These are phyloP conservation scores for Microtus ochrogaster DNA, from an alignment of 2,113 vertebrate species.

Conservation along the genomic window DNA sequence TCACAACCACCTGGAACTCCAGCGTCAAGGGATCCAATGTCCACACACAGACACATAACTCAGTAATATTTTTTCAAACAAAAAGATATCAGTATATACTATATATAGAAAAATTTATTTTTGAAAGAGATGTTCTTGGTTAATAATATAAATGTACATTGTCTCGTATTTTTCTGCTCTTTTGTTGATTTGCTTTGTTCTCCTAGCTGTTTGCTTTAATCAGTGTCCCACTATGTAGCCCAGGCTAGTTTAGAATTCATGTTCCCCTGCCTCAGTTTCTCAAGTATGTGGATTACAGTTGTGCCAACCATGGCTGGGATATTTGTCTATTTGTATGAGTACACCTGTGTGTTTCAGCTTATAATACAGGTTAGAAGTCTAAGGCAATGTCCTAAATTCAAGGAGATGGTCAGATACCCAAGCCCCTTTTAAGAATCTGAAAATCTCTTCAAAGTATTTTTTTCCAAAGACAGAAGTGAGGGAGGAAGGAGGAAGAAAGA, in stretches of 20 bases:
- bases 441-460: constrained; percentile 25
- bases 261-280: not conserved
- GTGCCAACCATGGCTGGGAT: not conserved
- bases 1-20: not conserved
- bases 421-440: constrained; percentile 26
- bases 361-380: not conserved
- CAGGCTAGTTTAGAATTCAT: not conserved
- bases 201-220: not conserved
- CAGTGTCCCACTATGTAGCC: not conserved
- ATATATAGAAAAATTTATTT: constrained; percentile 14
- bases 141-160: not conserved
- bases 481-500: not conserved
- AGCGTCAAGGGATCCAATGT: not conserved
- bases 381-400: not conserved
- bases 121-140: not conserved
- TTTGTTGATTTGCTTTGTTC: not conserved
- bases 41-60: not conserved
- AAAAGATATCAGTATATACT: not conserved
- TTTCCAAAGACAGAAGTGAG: not conserved
- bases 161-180: not conserved
- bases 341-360: not conserved
- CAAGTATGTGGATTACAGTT: not conserved
- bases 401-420: not conserved
- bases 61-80: not conserved
- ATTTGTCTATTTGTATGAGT: not conserved